Conservation (phyloP, 2,113 vertebrate species). For the Mionectes macconnelli region DNA sequence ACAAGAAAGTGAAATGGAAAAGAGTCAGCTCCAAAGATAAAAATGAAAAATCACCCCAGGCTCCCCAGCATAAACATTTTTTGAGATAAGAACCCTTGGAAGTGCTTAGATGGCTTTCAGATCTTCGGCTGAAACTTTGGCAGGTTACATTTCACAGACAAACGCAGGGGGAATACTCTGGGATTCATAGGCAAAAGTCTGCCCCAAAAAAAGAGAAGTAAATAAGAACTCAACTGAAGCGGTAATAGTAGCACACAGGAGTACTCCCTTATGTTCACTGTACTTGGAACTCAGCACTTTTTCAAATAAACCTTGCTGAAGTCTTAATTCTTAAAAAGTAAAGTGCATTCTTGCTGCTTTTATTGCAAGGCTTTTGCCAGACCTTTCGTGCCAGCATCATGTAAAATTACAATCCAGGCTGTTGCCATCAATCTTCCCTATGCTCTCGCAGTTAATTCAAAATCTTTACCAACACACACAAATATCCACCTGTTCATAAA, state of each 20-base stretch:
- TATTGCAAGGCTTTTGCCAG: neutral
- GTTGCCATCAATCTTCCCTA: neutral
- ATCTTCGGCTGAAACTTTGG: neutral
- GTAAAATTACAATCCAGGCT: neutral
- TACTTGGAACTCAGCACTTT: neutral
- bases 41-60: neutral
- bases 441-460: neutral
- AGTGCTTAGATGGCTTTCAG: neutral
- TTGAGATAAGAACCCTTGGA: neutral
- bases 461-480: neutral
- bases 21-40: neutral
- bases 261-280: neutral
- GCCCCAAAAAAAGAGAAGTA: neutral
- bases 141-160: neutral
- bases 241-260: neutral
- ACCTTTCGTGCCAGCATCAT: neutral
- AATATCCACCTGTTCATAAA: neutral
- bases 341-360: neutral
- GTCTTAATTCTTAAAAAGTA: neutral
- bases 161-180: neutral
- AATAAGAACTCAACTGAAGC: neutral
- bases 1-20: neutral
- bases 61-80: neutral
- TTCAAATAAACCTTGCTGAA: neutral
- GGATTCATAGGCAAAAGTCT: neutral